These are phyloP conservation scores for Melinaea marsaeus DNA, from an alignment of 2,888 invertebrate species.

Conservation along the genomic window DNA sequence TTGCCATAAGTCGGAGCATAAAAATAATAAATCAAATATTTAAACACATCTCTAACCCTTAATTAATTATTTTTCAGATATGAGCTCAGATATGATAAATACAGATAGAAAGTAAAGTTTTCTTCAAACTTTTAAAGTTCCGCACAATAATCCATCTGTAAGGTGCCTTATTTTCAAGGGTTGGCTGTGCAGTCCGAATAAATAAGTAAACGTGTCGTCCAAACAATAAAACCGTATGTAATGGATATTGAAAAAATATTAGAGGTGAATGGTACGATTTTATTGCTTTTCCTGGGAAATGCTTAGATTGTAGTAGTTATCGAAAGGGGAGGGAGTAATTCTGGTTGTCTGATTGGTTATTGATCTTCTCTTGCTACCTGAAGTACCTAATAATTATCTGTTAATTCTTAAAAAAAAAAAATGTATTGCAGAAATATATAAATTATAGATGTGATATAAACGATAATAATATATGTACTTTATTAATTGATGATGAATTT, in stretches of 20 bases:
- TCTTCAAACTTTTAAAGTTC: too few species aligned
- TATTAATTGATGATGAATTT: too few species aligned
- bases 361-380: constrained; percentile 54
- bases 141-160: too few species aligned
- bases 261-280: constrained; percentile 32
- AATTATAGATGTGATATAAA: too few species aligned
- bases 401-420: constrained; percentile 42
- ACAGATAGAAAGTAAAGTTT: too few species aligned
- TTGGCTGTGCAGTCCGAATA: background rate
- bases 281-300: constrained; percentile 47
- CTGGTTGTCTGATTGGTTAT: constrained; percentile 68
- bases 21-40: too few species aligned
- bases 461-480: too few species aligned
- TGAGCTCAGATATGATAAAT: too few species aligned
- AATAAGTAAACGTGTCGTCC: constrained; percentile 12
- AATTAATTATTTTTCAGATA: too few species aligned
- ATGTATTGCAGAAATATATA: background rate
- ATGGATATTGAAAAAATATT: constrained; percentile 37
- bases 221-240: constrained; percentile 23
- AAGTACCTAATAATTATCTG: constrained; percentile 38
- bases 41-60: too few species aligned
- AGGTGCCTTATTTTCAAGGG: too few species aligned
- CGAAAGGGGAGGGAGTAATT: constrained; percentile 64
- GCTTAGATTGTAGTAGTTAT: constrained; percentile 59
- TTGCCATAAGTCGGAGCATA: too few species aligned